Evolutionary conservation across 2,797 vertebrate genomes (phyloP), one percentile per base, ranked within the genome.

Genomic region (Rhabdomys pumilio): DNA sequence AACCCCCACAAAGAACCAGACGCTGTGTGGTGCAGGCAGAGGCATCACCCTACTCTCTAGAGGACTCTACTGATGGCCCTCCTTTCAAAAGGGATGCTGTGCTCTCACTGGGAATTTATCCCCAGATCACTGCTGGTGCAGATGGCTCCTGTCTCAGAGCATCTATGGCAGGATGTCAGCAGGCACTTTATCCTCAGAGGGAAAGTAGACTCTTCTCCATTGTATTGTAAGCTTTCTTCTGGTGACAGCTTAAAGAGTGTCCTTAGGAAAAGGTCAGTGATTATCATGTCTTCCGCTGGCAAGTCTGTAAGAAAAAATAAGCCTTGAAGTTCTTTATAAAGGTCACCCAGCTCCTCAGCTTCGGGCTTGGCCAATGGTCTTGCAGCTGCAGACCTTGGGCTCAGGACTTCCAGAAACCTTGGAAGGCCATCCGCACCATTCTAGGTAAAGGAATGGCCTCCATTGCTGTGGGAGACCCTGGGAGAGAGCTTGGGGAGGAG

Each of bases 201-300:
- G 29, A 87, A 89, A 72, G 82, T n/a, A 75, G 55, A 15, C 53
- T 96, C 95, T 77, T 80, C 76, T 91, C 26, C 63, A n/a, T 15
- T 47, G 53, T 38, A 24, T 72, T 31, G 20, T 38, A 85, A 63
- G 59, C n/a, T n/a, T 89, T 84, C 65, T 84, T 63, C 53, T 63
- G 83, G 83, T 38, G 92, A 96, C 59, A 93, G 89, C 77, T 89
- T 93, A 69, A 53, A 89, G 38, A 82, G 50, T 95, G 61, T 94
- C 89, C 96, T 96, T 59, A 65, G 96, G 92, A 96, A 96, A 98
- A 98, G 97, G 95, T 96, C 96, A 96, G 19, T 86, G 73, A 76
- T 96, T 90, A 95, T 93, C 94, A 50, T 73, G 69, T 86, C 96
- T 96, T 93, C 61, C 44, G 69, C 73, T 67, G 47, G 73, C 76